These are phyloP conservation scores for Sardina pilchardus DNA, from an alignment of 2,113 vertebrate genomes.

Conservation along the genomic window DNA sequence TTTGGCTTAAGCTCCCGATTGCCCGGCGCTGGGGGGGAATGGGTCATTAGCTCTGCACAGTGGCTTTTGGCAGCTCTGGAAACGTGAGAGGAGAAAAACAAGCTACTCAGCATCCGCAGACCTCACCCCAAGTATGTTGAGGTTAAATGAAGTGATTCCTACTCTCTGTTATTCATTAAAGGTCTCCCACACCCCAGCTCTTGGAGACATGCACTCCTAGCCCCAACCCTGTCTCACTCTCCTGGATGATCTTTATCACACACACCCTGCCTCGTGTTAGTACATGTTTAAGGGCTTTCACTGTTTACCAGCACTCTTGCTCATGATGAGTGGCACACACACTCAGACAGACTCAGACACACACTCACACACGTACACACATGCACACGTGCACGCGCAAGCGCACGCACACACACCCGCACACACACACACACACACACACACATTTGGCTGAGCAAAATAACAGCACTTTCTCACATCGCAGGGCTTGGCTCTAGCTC, in stretches of 20 bases:
- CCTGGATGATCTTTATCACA: background rate
- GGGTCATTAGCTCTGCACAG: constrained; percentile 28
- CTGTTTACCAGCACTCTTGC: background rate
- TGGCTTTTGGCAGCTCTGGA: constrained; percentile 37
- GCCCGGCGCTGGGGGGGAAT: constrained; percentile 29
- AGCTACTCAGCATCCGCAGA: background rate
- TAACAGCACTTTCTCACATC: background rate
- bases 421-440: background rate
- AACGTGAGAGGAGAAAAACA: constrained; percentile 8
- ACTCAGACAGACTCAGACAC: constrained; percentile 3
- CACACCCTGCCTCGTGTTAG: background rate
- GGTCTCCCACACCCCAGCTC: background rate
- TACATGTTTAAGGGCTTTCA: background rate
- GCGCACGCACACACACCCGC: background rate
- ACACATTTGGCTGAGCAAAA: background rate
- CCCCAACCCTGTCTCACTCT: background rate
- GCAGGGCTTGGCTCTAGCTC: background rate
- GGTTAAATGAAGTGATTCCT: background rate
- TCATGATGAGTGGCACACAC: background rate
- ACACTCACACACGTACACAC: background rate
- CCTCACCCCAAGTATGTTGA: background rate
- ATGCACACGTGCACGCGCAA: background rate
- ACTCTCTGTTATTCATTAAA: constrained; percentile 5
- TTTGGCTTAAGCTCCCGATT: background rate
- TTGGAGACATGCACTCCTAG: background rate